phyloP scores from a whole-genome alignment of 2,113 vertebrate species.

The Micromys minutus region DNA sequence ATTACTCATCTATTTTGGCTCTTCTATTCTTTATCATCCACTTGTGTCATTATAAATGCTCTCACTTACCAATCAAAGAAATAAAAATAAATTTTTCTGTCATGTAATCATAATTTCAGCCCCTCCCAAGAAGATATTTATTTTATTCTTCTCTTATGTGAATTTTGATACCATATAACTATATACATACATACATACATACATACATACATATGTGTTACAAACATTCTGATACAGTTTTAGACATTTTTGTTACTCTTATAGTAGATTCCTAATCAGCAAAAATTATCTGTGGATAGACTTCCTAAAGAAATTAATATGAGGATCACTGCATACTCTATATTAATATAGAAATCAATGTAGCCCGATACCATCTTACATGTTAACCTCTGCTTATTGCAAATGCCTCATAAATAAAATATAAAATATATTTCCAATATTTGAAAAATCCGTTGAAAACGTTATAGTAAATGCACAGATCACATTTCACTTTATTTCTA shows the following conservation, averaged over 20 bases:
- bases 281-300: conserved; percentile 5
- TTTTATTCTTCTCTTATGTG: not conserved
- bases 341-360: not conserved
- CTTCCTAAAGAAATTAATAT: not conserved
- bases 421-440: not conserved
- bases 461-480: not conserved
- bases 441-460: not conserved
- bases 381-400: not conserved
- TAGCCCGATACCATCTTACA: not conserved
- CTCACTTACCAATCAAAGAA: not conserved
- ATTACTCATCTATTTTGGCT: not conserved
- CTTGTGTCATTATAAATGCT: not conserved
- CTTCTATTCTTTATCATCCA: not conserved
- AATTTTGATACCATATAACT: not conserved
- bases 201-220: not conserved
- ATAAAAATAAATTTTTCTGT: not conserved
- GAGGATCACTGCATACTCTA: not conserved
- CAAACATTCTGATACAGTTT: not conserved
- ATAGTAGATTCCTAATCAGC: not conserved
- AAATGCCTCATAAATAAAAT: not conserved
- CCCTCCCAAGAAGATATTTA: not conserved
- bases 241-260: not conserved
- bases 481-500: not conserved
- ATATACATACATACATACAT: not conserved
- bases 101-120: not conserved